A percentile compares a stretch with the other conserved stretches of the same genome.
Conservation (phyloP, 2,797 vertebrate species). For the Vultur gryphus region DNA sequence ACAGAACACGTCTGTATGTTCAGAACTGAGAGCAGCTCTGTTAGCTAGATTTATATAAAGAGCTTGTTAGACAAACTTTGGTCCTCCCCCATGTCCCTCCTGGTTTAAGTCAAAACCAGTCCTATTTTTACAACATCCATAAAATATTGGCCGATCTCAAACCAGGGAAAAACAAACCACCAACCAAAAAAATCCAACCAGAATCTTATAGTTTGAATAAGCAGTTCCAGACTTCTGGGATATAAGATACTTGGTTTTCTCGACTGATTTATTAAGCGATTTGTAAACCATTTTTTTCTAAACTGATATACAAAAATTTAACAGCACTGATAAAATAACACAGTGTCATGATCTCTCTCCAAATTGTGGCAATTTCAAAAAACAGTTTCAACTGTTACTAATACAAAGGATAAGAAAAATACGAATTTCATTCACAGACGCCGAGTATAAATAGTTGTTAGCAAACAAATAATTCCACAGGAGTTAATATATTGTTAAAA, state of each 20-base stretch:
- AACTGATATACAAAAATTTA: neutral
- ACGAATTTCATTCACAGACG: neutral
- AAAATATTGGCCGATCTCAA: neutral
- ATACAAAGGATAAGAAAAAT: neutral
- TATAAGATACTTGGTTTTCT: neutral
- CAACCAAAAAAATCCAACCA: neutral
- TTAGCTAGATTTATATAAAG: neutral
- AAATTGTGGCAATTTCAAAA: neutral
- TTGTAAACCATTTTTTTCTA: neutral
- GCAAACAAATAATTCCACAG: neutral
- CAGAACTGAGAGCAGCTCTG: neutral
- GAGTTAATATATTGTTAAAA: neutral
- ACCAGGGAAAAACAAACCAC: neutral
- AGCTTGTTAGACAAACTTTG: neutral
- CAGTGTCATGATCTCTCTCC: neutral
- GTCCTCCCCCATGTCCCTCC: neutral
- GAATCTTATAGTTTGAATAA: neutral
- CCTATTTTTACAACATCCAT: neutral
- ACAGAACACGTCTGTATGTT: neutral
- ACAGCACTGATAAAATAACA: neutral
- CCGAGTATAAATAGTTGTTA: neutral
- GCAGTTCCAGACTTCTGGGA: neutral
- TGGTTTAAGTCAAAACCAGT: neutral
- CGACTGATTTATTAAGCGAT: neutral
- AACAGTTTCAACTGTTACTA: neutral